phyloP scores from a whole-genome alignment of 2,113 vertebrate genomes.

The Petromus typicus region DNA sequence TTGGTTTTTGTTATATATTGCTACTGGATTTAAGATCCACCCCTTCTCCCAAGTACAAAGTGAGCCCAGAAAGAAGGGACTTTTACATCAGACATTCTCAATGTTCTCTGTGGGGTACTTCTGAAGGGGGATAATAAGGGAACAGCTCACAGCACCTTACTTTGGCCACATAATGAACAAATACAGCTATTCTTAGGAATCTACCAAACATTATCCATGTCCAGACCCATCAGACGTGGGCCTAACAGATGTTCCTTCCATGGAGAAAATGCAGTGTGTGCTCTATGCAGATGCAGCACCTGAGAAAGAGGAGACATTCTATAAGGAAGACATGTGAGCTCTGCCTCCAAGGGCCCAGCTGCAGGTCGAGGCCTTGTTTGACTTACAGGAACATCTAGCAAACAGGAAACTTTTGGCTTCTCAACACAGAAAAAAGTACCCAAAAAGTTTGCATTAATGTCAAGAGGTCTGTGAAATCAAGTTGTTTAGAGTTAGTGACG shows the following conservation, averaged over 20 bases:
- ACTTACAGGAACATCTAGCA: not conserved
- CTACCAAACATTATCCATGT: not conserved
- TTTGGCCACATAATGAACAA: not conserved
- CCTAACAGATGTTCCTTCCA: not conserved
- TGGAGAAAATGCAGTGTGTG: not conserved
- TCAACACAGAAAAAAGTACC: not conserved
- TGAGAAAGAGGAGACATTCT: not conserved
- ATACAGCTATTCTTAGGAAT: not conserved
- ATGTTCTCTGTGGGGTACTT: not conserved
- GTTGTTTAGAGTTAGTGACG: not conserved
- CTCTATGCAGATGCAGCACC: not conserved
- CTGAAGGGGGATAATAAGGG: fast-evolving
- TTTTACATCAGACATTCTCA: not conserved
- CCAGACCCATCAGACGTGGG: too few species aligned
- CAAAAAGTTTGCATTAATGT: slow-evolving; percentile 22
- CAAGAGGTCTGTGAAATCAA: not conserved
- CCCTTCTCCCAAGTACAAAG: not conserved
- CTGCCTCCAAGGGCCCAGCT: not conserved
- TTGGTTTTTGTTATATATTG: not conserved
- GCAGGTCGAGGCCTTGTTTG: not conserved
- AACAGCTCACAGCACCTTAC: not conserved
- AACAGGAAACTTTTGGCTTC: not conserved
- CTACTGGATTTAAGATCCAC: not conserved
- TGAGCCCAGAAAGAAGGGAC: not conserved
- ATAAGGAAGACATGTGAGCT: not conserved